phyloP scores from a whole-genome alignment of 53 echinoderm and acorn worm species.

The Antedon mediterranea region DNA sequence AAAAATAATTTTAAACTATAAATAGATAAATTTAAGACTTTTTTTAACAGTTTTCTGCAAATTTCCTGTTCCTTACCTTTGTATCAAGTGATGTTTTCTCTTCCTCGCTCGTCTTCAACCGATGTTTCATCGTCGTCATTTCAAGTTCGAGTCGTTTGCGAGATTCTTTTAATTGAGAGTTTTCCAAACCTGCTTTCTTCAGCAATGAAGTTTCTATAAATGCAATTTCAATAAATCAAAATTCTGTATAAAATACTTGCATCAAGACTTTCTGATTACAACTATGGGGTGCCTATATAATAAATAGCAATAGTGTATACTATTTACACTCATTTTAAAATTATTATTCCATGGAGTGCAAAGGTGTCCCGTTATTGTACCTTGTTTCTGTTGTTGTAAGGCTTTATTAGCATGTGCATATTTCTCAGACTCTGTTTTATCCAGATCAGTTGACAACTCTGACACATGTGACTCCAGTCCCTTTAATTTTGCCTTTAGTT shows the following conservation, averaged over 20 bases:
- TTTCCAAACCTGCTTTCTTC: background rate
- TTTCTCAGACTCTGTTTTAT: conserved; percentile 18
- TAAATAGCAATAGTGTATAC: too few species aligned
- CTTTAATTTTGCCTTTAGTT: conserved; percentile 44
- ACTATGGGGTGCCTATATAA: too few species aligned
- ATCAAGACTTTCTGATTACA: too few species aligned
- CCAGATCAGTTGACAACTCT: conserved; percentile 41
- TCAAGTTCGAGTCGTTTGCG: conserved; percentile 32
- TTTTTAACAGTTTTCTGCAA: background rate
- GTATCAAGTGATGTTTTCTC: conserved; percentile 38
- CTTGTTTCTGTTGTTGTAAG: background rate
- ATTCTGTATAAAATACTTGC: too few species aligned
- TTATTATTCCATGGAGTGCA: too few species aligned
- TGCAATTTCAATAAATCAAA: background rate
- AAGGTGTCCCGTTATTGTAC: background rate
- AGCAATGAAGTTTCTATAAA: background rate
- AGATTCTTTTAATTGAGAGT: conserved; percentile 21
- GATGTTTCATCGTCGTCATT: conserved; percentile 26
- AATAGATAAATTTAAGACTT: too few species aligned
- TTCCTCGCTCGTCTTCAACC: conserved; percentile 21
- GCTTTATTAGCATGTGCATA: background rate
- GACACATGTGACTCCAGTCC: conserved; percentile 52
- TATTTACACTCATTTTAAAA: too few species aligned
- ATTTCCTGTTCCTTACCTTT: conserved; percentile 17
- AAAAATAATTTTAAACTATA: too few species aligned